Conservation (phyloP, 2,113 vertebrate species). For the Neotoma lepida region DNA sequence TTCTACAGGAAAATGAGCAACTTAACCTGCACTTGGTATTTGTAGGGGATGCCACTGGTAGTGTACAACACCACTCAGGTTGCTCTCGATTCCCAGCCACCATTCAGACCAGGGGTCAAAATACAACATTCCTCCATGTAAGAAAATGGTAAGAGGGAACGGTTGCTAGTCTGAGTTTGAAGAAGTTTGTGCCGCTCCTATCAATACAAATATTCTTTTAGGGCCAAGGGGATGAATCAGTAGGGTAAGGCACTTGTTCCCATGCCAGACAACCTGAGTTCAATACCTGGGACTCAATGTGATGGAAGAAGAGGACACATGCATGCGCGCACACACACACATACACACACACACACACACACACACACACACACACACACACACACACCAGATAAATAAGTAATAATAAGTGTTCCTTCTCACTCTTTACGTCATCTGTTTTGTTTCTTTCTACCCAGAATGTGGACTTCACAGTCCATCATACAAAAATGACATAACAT, state of each 20-base stretch:
- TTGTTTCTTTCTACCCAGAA: neutral
- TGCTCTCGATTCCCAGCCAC: neutral
- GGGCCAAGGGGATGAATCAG: neutral
- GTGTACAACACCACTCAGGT: neutral
- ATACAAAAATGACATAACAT: fast-evolving
- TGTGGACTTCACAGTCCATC: neutral
- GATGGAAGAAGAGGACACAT: neutral
- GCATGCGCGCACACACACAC: neutral
- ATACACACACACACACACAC: neutral
- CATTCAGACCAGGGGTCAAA: neutral
- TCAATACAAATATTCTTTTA: neutral
- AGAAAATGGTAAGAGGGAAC: neutral
- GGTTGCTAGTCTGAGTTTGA: neutral
- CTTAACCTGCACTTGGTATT: neutral
- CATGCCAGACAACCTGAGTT: neutral
- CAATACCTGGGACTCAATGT: neutral
- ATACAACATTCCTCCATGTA: neutral
- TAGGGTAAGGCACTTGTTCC: neutral
- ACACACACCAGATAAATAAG: neutral
- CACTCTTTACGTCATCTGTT: neutral
- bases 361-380: neutral
- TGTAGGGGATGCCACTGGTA: fast-evolving
- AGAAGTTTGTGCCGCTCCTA: neutral
- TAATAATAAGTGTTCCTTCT: neutral
- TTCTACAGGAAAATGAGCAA: neutral